These are phyloP conservation scores for Oceanodroma leucorhoa DNA, from an alignment of 2,797 vertebrate species.

Conservation along the genomic window DNA sequence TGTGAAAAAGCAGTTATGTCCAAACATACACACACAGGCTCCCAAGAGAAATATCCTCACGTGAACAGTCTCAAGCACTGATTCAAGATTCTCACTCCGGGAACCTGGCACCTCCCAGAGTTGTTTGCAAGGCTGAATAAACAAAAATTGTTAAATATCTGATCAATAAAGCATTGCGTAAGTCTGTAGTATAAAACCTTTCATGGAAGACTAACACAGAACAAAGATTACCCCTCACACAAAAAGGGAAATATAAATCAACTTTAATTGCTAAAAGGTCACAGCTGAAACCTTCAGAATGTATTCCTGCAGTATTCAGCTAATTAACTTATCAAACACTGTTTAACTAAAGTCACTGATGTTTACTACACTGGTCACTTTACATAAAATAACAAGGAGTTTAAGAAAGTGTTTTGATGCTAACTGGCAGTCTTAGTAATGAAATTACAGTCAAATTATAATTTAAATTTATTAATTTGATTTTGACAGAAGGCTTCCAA, in stretches of 20 bases:
- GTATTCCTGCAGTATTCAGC: not conserved
- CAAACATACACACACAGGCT: not conserved
- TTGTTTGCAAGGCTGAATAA: not conserved
- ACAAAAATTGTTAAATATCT: not conserved
- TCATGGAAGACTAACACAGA: not conserved
- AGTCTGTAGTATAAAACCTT: not conserved
- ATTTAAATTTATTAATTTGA: not conserved
- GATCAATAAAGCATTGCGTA: not conserved
- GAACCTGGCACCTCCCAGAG: not conserved
- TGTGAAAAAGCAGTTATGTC: not conserved
- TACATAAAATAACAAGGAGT: not conserved
- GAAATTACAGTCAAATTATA: not conserved
- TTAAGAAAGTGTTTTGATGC: not conserved
- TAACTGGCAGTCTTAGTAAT: not conserved
- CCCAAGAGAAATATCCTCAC: not conserved
- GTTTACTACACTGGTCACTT: not conserved
- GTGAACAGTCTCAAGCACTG: not conserved
- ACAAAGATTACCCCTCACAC: not conserved
- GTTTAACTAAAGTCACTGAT: not conserved
- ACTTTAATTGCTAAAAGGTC: not conserved
- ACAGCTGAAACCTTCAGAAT: not conserved
- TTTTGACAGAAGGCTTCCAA: not conserved
- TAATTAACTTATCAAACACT: slow-evolving; percentile 9
- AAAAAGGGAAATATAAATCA: not conserved
- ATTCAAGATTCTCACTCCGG: not conserved